A percentile compares a stretch with the other conserved stretches of the same genome.
Evolutionary conservation across 2,797 vertebrate species (phyloP).

Genomic region (Falco rusticolus): DNA sequence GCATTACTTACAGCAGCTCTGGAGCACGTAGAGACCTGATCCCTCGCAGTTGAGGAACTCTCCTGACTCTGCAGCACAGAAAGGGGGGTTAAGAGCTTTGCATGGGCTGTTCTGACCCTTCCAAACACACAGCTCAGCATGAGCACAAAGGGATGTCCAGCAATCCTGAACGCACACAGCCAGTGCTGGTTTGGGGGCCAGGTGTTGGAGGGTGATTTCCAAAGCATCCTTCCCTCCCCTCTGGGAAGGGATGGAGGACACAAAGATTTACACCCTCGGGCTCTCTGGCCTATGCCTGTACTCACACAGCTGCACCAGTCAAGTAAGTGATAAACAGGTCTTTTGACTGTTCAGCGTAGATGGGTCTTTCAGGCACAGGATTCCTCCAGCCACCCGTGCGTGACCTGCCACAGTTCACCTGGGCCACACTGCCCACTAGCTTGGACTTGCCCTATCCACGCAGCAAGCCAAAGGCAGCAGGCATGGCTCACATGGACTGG

Average conservation of each 20-base stretch:
- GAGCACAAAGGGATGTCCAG: fast-evolving
- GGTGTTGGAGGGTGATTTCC: background rate
- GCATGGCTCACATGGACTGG: background rate
- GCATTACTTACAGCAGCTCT: conserved; percentile 94
- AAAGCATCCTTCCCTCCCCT: background rate
- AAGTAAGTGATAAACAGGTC: background rate
- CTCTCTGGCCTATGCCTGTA: background rate
- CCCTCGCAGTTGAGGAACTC: conserved; percentile 98
- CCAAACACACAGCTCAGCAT: fast-evolving
- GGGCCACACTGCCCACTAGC: background rate
- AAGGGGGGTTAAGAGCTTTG: background rate
- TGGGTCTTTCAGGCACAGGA: background rate
- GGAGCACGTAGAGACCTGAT: conserved; percentile 94
- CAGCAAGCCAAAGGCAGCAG: background rate
- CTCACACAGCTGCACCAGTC: background rate
- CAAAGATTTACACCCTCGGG: fast-evolving
- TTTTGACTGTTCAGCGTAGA: background rate
- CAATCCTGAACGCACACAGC: fast-evolving
- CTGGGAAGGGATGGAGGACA: background rate
- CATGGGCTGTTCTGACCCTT: fast-evolving
- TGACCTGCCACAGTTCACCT: fast-evolving
- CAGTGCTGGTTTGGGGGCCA: fast-evolving
- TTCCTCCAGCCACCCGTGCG: background rate
- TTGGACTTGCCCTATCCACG: background rate
- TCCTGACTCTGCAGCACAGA: conserved; percentile 86